Conservation (phyloP, 2,888 invertebrate genomes). For the Eurois occulta region DNA sequence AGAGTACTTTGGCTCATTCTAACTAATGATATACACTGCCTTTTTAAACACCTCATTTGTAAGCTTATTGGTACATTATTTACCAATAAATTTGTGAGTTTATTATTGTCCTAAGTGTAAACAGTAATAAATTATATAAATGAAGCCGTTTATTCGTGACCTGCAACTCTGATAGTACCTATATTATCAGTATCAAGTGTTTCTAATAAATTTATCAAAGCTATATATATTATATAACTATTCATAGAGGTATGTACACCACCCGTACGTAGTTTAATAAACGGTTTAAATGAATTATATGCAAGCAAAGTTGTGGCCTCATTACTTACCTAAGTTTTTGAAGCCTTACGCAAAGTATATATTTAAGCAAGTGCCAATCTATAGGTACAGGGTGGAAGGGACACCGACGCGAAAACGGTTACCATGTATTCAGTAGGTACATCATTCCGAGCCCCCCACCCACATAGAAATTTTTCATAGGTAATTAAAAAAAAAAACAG, state of each 20-base stretch:
- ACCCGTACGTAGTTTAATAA: not conserved
- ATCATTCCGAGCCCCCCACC: too few relatives aligned
- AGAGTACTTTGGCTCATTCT: not conserved
- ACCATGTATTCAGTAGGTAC: too few relatives aligned
- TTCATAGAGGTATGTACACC: not conserved
- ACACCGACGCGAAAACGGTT: too few relatives aligned
- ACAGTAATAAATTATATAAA: slow-evolving; percentile 50
- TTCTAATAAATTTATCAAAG: slow-evolving; percentile 28
- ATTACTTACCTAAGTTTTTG: not conserved
- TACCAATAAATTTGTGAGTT: slow-evolving; percentile 43
- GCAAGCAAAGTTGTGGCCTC: not conserved
- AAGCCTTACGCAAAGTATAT: not conserved
- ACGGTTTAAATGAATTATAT: not conserved
- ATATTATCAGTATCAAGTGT: slow-evolving; percentile 21
- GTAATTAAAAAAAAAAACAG: too few relatives aligned
- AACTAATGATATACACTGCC: slow-evolving; percentile 14
- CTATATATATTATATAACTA: not conserved
- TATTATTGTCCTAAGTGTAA: slow-evolving; percentile 36
- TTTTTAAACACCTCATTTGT: slow-evolving; percentile 26
- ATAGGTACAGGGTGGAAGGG: too few relatives aligned
- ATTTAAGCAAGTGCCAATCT: too few relatives aligned
- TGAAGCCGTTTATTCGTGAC: slow-evolving; percentile 41
- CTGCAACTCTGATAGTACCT: slow-evolving; percentile 37
- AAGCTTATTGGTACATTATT: slow-evolving; percentile 40
- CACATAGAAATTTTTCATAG: too few relatives aligned